A percentile compares a stretch with the other conserved stretches of the same genome.
phyloP scores from a whole-genome alignment of 2,113 vertebrate genomes.

The Gallinago undulata region DNA sequence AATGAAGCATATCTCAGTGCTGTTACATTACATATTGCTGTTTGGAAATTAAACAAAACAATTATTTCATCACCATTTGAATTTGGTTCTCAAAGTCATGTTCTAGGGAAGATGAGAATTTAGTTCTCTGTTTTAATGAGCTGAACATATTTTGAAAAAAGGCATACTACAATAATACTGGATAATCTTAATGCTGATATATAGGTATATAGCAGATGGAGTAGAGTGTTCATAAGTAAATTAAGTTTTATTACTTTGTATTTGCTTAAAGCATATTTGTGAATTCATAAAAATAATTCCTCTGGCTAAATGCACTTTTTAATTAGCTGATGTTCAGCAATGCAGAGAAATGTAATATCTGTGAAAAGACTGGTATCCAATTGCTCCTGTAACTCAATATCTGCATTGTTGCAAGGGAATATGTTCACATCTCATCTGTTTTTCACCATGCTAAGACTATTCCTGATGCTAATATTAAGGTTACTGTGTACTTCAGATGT shows the following conservation, averaged over 20 bases:
- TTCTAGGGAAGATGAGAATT: background rate
- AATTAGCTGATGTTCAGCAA: constrained; percentile 49
- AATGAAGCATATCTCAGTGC: background rate
- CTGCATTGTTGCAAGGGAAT: constrained; percentile 6
- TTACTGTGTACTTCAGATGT: background rate
- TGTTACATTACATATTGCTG: background rate
- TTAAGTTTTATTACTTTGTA: constrained; percentile 44
- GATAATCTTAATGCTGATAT: background rate
- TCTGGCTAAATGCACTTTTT: constrained; percentile 44
- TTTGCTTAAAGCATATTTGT: constrained; percentile 46
- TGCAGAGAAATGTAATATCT: constrained; percentile 43
- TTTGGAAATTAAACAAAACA: background rate
- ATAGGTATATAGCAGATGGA: background rate
- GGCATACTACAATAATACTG: background rate
- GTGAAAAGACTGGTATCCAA: background rate
- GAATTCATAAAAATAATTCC: constrained; percentile 56
- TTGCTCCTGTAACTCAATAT: constrained; percentile 1
- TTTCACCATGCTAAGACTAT: background rate
- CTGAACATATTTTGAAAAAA: background rate
- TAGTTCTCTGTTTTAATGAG: background rate
- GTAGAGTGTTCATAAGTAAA: constrained; percentile 4
- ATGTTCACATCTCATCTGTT: background rate
- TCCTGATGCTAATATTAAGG: background rate
- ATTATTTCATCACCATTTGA: background rate
- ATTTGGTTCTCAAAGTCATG: background rate